phyloP scores from a whole-genome alignment of 2,113 vertebrate genomes.

The Xenus cinereus region DNA sequence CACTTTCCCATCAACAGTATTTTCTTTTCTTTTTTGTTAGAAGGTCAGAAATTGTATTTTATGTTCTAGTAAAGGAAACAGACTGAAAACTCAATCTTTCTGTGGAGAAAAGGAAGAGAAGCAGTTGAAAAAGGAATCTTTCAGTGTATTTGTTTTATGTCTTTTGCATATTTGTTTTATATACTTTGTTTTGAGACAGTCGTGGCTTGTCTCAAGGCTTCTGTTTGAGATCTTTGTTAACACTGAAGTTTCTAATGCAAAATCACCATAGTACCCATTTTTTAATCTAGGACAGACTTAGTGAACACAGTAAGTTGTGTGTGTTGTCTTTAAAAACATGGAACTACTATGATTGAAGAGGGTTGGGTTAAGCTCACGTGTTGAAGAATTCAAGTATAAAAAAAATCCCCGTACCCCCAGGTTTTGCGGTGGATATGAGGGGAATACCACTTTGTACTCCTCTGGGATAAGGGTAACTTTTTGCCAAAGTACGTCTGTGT shows the following conservation, averaged over 20 bases:
- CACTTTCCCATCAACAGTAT: not conserved
- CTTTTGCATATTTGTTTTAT: not conserved
- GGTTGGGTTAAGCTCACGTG: not conserved
- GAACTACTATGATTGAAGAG: not conserved
- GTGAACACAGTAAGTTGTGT: not conserved
- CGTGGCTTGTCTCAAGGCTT: not conserved
- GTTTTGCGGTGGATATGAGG: not conserved
- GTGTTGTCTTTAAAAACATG: not conserved
- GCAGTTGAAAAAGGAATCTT: not conserved
- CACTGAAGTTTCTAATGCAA: not conserved
- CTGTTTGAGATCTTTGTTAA: not conserved
- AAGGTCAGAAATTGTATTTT: slow-evolving; percentile 18
- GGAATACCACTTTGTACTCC: not conserved
- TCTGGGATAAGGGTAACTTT: not conserved
- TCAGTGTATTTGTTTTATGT: not conserved
- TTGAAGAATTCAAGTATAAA: not conserved
- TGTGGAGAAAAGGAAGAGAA: not conserved
- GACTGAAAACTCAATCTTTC: not conserved
- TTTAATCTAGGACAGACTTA: not conserved
- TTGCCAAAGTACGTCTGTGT: not conserved
- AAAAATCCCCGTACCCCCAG: not conserved
- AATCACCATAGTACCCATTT: not conserved
- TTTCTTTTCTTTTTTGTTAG: not conserved
- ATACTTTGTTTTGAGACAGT: not conserved
- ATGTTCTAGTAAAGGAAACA: not conserved